These are phyloP conservation scores for Panulirus ornatus DNA, from an alignment of 1,140 invertebrate genomes.

Conservation along the genomic window DNA sequence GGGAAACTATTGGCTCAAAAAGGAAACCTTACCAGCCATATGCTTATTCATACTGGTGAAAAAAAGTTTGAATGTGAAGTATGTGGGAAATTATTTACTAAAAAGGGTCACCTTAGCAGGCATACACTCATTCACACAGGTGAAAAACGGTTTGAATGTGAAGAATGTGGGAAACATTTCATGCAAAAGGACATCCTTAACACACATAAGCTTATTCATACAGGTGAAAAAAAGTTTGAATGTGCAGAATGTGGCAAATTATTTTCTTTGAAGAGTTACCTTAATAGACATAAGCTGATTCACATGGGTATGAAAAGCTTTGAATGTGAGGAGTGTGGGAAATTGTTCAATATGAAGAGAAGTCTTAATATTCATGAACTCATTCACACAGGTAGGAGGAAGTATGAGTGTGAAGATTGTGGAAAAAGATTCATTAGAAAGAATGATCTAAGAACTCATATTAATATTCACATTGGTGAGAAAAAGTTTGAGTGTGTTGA, in stretches of 20 bases:
- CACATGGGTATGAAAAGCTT: constrained; percentile 16
- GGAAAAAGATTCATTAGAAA: constrained; percentile 7
- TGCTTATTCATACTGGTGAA: not conserved
- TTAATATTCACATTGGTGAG: not conserved
- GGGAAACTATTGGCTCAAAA: constrained; percentile 9
- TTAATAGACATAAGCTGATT: not conserved
- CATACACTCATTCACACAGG: constrained; percentile 10
- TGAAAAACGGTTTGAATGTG: constrained; percentile 28
- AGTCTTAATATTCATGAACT: not conserved
- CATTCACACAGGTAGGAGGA: not conserved
- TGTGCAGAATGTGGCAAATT: constrained; percentile 18
- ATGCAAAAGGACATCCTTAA: not conserved
- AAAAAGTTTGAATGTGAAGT: constrained; percentile 23
- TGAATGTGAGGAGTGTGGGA: constrained; percentile 23
- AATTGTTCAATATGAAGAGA: constrained; percentile 12
- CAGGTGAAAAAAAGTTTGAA: constrained; percentile 43
- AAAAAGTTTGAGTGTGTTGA: constrained; percentile 3
- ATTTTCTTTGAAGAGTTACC: constrained; percentile 17
- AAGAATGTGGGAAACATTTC: not conserved
- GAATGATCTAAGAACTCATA: not conserved
- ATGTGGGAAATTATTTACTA: constrained; percentile 11
- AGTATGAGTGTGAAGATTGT: not conserved
- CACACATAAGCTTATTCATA: constrained; percentile 1
- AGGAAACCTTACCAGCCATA: constrained; percentile 5
- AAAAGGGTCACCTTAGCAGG: constrained; percentile 9